Evolutionary conservation across 1,140 invertebrate species (phyloP), one percentile per base, ranked within the genome.

Genomic region (Pogonognathellus flavescens): DNA sequence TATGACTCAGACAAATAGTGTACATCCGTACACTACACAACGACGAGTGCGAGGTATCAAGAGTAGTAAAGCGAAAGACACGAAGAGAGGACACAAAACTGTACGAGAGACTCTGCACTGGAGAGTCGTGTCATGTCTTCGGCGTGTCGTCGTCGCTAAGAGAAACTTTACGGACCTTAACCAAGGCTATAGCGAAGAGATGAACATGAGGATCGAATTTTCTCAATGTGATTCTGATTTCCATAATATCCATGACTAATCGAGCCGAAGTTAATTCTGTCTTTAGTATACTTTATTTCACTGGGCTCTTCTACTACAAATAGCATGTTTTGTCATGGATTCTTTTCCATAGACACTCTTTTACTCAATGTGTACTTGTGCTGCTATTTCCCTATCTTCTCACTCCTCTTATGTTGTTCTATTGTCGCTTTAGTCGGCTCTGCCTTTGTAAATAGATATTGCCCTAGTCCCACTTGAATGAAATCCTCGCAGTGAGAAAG

Each of bases 181-280:
- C 49, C 25, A 49, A 31, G 10, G 18, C 9, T 18, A 59, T 18
- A 59, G 22, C 31, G 0, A 31, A 18, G 66, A 55, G 57, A 70
- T 50, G 60, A 84, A 20, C 5, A 55, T 11, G 11, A 52, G 83
- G 18, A 70, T 84, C 55, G 59, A 62, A 25, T 53, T 52, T 60
- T 76, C 70, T 76, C 70, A 76, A 76, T 76, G 70, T 49, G 31
- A 76, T 50, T 76, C 70, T 85, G 70, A 85, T 85, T 85, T 85
- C 84, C 84, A 85, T 85, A 85, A 85, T 85, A 85, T 80, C 84
- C 84, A 85, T 85, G 84, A 85, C 84, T 85, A 85, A 85, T 85
- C 84, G 70, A 80, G 70, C 83, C 83, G 55, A 22, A 85, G 76
- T 80, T 80, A 20, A 76, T 50, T 76, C 55, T 57, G n/a, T 72